phyloP scores from a whole-genome alignment of 2,797 vertebrate genomes.

The Acanthis flammea region DNA sequence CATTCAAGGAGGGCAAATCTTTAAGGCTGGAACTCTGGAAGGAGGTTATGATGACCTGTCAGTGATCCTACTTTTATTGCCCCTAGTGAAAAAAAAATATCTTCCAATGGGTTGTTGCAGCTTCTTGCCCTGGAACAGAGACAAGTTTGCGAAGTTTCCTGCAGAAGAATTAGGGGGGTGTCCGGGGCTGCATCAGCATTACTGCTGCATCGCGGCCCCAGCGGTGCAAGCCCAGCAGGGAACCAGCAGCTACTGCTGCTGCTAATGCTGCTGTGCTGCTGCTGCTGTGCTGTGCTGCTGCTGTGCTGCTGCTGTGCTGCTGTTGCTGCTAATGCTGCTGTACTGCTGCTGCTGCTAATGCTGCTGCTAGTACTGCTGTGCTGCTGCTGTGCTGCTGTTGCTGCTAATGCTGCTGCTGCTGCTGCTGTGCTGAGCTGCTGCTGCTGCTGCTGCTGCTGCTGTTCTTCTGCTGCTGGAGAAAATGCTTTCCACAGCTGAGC shows the following conservation, averaged over 20 bases:
- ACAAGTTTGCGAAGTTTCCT: neutral
- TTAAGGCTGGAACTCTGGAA: neutral
- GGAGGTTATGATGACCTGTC: neutral
- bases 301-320: too few relatives aligned
- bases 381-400: neutral
- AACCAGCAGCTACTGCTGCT: neutral
- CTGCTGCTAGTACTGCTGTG: too few relatives aligned
- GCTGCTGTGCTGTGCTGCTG: too few relatives aligned
- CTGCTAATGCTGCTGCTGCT: neutral
- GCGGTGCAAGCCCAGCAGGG: neutral
- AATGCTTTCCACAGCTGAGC: neutral
- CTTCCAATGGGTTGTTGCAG: neutral
- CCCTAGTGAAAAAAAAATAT: neutral
- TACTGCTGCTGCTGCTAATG: too few relatives aligned
- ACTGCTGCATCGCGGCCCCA: neutral
- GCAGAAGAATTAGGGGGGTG: neutral
- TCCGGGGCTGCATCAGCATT: neutral
- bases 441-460: neutral
- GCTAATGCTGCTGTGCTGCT: too few relatives aligned
- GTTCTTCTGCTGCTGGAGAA: neutral
- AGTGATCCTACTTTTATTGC: neutral
- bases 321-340: too few relatives aligned
- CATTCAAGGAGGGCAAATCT: neutral
- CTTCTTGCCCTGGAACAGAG: neutral
- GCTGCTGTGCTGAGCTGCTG: too few relatives aligned